phyloP scores from a whole-genome alignment of 2,113 vertebrate species.

The Gavia stellata region DNA sequence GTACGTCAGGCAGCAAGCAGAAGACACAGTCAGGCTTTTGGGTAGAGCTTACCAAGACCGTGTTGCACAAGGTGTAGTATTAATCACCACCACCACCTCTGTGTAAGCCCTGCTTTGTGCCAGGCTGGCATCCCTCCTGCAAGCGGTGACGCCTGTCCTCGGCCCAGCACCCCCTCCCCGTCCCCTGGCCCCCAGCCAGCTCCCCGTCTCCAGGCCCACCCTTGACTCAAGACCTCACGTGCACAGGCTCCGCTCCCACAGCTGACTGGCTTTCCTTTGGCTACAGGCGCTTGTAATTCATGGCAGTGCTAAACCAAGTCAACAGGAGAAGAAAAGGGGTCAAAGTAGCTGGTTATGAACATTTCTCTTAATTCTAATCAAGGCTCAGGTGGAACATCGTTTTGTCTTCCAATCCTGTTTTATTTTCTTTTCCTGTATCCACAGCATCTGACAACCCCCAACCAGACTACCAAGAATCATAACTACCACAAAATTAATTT shows the following conservation, averaged over 20 bases:
- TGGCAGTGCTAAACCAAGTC: background rate
- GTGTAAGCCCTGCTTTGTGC: background rate
- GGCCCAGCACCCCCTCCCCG: rapidly evolving
- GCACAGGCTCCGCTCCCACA: background rate
- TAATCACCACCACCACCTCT: background rate
- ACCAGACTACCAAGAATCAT: background rate
- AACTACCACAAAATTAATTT: background rate
- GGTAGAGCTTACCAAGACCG: background rate
- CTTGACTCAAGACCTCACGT: background rate
- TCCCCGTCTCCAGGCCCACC: rapidly evolving
- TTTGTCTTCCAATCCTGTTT: background rate
- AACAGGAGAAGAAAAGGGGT: background rate
- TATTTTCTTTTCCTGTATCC: background rate
- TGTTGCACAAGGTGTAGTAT: background rate
- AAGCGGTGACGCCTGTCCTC: rapidly evolving
- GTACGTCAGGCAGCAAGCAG: background rate
- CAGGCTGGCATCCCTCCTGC: background rate
- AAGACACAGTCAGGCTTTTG: background rate
- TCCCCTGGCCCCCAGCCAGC: background rate
- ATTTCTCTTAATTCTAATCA: background rate
- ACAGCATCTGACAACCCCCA: background rate
- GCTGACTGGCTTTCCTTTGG: background rate
- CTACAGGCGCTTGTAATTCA: background rate
- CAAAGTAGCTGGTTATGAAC: background rate
- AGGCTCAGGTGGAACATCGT: background rate